These are phyloP conservation scores for Taeniopygia guttata DNA, from an alignment of 2,797 vertebrate genomes.

Conservation along the genomic window DNA sequence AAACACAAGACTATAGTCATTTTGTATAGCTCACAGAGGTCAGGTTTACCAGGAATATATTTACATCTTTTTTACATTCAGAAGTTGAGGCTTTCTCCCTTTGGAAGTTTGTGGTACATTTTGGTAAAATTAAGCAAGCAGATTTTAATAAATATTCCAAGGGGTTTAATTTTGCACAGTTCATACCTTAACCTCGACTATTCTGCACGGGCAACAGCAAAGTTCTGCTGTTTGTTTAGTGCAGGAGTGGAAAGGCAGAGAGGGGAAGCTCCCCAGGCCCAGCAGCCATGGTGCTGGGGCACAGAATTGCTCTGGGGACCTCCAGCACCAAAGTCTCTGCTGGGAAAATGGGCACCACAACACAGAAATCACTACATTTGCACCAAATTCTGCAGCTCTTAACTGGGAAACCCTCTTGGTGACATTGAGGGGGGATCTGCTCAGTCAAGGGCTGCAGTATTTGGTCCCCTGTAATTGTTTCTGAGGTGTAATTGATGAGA, in stretches of 20 bases:
- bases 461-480: slow-evolving; percentile 39
- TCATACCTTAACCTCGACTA: neutral
- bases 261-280: neutral
- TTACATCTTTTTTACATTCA: slow-evolving; percentile 43
- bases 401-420: neutral
- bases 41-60: slow-evolving; percentile 27
- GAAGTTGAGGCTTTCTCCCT: slow-evolving; percentile 4
- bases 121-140: neutral
- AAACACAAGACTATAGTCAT: slow-evolving; percentile 12
- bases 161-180: neutral
- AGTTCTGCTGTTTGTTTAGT: neutral
- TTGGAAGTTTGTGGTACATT: slow-evolving; percentile 19
- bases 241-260: neutral
- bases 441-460: neutral
- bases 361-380: neutral
- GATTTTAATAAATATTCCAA: neutral
- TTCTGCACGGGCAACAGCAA: neutral
- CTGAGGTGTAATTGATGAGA: slow-evolving; percentile 32
- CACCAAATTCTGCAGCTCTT: neutral
- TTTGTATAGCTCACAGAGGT: neutral
- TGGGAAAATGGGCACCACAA: neutral
- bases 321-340: neutral
- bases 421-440: neutral
- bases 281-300: neutral
- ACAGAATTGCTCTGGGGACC: neutral